Conservation (phyloP, 2,797 vertebrate genomes). For the Crypturellus tataupa region DNA sequence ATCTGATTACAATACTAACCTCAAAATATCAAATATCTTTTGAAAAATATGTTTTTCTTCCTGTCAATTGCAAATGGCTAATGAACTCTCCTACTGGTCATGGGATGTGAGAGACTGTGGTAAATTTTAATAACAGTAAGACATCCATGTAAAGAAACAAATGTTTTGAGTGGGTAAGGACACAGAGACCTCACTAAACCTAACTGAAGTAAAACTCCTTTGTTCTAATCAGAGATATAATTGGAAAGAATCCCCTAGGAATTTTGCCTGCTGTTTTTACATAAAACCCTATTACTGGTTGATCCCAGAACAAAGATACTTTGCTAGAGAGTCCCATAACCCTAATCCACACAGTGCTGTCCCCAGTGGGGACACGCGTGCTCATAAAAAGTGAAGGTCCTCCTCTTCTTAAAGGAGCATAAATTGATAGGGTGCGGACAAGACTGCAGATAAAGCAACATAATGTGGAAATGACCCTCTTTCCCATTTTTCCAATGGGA, state of each 20-base stretch:
- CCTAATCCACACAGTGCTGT: constrained; percentile 61
- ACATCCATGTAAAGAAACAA: not conserved
- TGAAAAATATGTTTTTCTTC: not conserved
- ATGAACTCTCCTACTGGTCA: not conserved
- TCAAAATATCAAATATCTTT: not conserved
- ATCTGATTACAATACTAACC: not conserved
- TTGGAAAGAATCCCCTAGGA: constrained; percentile 64
- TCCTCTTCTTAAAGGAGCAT: constrained; percentile 40
- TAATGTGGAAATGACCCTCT: not conserved
- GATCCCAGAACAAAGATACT: constrained; percentile 66
- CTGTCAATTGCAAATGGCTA: not conserved
- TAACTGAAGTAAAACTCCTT: constrained; percentile 57
- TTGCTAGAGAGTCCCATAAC: constrained; percentile 50
- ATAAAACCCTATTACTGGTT: constrained; percentile 67
- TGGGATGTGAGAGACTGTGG: not conserved
- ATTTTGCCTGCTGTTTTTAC: constrained; percentile 30
- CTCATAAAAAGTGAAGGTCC: constrained; percentile 44
- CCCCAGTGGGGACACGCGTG: constrained; percentile 71
- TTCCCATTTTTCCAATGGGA: constrained; percentile 12
- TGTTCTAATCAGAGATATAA: constrained; percentile 50
- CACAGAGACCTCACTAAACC: constrained; percentile 51
- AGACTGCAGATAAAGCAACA: constrained; percentile 17
- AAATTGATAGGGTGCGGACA: constrained; percentile 68
- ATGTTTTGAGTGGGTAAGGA: constrained; percentile 36
- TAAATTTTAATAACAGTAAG: constrained; percentile 31